A percentile compares a stretch with the other conserved stretches of the same genome.
Evolutionary conservation across 53 echinoderm and acorn worm species (phyloP).

Genomic region (Temnopleurus reevesii): DNA sequence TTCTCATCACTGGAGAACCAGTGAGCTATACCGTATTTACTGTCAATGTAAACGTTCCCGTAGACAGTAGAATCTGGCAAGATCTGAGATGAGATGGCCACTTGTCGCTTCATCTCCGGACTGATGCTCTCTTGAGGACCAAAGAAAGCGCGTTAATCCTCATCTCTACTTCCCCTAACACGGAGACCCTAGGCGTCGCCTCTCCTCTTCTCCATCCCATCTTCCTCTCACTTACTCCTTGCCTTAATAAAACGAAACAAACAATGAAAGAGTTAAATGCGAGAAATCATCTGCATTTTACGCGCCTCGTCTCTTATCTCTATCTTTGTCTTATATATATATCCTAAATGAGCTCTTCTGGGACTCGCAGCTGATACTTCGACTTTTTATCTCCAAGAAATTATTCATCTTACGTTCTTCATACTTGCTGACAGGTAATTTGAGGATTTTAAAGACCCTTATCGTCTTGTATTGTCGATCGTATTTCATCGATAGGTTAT

Average conservation of each 20-base stretch:
- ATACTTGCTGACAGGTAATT: slow-evolving; percentile 49
- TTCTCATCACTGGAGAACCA: no score
- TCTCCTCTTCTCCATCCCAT: neutral
- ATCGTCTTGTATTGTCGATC: slow-evolving; percentile 55
- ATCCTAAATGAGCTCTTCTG: slow-evolving; percentile 43
- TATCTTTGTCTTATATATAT: slow-evolving; percentile 22
- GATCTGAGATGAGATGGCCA: slow-evolving; percentile 40
- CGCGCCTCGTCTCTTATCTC: slow-evolving; percentile 39
- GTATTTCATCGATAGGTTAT: slow-evolving; percentile 38
- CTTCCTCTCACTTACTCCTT: neutral
- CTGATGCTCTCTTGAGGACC: slow-evolving; percentile 44
- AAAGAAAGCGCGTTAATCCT: slow-evolving; percentile 45
- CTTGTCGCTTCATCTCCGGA: slow-evolving; percentile 36
- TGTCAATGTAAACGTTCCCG: neutral
- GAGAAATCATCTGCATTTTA: neutral
- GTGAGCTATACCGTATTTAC: no score
- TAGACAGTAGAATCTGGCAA: slow-evolving; percentile 16
- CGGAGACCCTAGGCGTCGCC: slow-evolving; percentile 22
- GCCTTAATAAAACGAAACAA: neutral
- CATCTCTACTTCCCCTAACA: slow-evolving; percentile 17
- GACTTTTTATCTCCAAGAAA: slow-evolving; percentile 33
- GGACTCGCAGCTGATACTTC: slow-evolving; percentile 49
- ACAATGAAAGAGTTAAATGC: neutral
- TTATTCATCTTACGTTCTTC: slow-evolving; percentile 38
- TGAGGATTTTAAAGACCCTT: slow-evolving; percentile 46